Evolutionary conservation across 2,888 invertebrate species (phyloP), one percentile per base, ranked within the genome.

Genomic region (Tinea trinotella): DNA sequence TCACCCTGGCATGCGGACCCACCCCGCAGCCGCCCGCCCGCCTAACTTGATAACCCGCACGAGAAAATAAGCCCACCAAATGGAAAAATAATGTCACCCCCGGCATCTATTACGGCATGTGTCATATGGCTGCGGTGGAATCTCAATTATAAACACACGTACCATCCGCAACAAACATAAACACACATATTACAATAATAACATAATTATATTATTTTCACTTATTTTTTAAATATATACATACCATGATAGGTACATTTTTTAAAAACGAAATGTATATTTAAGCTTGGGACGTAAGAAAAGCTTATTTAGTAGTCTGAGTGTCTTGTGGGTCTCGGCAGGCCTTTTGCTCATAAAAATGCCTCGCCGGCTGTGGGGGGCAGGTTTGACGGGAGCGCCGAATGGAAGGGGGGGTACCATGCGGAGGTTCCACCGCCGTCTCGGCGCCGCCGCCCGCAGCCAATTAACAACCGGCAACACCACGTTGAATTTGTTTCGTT

Each of bases 401-500:
- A 64, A 67, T 67, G 75, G 69, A 76, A 64, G 64, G 63, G 77
- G 74, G 73, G 79, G 76, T 66, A 71, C 79, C 82, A 81, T 84
- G 85, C 85, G 79, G 85, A 76, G 84, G 84, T 82, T 76, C 82
- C 76, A 72, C 82, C 81, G 81, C 80, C 81, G 83, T 84, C 84
- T 84, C 83, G 84, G 84, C 85, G 84, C 84, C 83, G 72, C 82
- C 83, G 76, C 84, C 84, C 83, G 84, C 83, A 84, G 81, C 82
- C 84, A 84, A 84, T 84, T 84, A 84, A 81, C 83, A 75, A 77
- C 70, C 75, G 70, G 80, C 80, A 81, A 76, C 70, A 70, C 77
- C 75, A 80, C 72, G 75, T 68, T 76, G 76, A 82, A 77, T 82
- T 84, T 80, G 76, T 82, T 83, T 80, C 82, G 65, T 74, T 74